These are phyloP conservation scores for Porites australiensis DNA, from an alignment of 64 coral and sea anemone species.

Conservation along the genomic window DNA sequence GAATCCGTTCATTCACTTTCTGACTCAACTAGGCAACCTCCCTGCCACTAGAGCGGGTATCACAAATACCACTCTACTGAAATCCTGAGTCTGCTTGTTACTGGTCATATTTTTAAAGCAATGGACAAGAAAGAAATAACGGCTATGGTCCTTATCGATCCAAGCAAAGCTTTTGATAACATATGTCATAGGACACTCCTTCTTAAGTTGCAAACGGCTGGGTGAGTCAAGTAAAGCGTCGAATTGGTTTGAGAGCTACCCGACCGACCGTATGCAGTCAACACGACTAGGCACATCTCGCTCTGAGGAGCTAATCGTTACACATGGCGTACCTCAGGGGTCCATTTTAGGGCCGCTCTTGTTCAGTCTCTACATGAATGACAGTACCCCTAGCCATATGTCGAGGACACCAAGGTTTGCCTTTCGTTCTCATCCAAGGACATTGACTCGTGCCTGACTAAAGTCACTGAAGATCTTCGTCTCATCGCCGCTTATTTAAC, in stretches of 20 bases:
- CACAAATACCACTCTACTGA: slow-evolving; percentile 32
- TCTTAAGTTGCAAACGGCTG: not conserved
- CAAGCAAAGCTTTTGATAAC: slow-evolving; percentile 25
- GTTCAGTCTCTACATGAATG: too few species aligned
- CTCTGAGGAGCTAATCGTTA: too few species aligned
- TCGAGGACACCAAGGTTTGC: not conserved
- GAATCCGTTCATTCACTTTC: slow-evolving; percentile 23
- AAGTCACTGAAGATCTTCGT: not conserved
- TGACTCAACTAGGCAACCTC: slow-evolving; percentile 32
- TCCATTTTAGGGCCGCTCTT: too few species aligned
- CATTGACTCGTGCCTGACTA: not conserved
- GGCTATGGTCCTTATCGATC: not conserved
- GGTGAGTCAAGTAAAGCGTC: not conserved
- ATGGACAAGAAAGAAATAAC: not conserved
- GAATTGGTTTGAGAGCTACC: not conserved
- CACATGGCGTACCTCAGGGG: too few species aligned
- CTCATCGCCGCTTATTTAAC: not conserved
- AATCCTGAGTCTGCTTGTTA: too few species aligned
- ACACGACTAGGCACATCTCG: slow-evolving; percentile 8
- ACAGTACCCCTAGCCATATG: not conserved
- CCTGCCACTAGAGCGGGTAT: slow-evolving; percentile 50
- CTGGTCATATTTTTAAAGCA: too few species aligned
- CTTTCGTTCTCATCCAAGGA: not conserved
- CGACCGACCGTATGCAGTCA: not conserved
- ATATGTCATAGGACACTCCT: not conserved